Percentiles rank a stretch among this genome's conserved stretches.
Conservation (phyloP, 2,888 invertebrate genomes). For the Tribolium freemani region DNA sequence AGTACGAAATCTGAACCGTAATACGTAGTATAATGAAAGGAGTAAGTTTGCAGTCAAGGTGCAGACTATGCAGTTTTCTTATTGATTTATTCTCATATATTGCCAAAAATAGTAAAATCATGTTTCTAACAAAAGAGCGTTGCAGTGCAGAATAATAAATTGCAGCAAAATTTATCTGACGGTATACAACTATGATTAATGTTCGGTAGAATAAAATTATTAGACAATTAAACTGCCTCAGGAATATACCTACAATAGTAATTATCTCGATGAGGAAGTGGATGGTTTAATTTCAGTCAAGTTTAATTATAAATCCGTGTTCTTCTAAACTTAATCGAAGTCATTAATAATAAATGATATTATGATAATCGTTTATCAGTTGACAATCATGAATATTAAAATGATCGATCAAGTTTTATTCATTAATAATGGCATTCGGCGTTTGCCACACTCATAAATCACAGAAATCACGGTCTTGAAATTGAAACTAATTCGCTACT, state of each 20-base stretch:
- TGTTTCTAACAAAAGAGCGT: conserved; percentile 6
- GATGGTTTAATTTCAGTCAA: background rate
- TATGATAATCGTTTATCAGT: background rate
- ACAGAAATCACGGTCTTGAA: background rate
- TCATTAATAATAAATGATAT: background rate
- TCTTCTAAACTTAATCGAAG: background rate
- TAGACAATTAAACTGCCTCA: background rate
- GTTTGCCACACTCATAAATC: background rate
- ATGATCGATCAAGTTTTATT: background rate
- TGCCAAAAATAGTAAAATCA: background rate
- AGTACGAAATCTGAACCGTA: background rate
- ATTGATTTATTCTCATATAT: background rate
- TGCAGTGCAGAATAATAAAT: conserved; percentile 11
- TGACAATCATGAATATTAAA: background rate
- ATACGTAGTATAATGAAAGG: background rate
- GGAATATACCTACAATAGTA: background rate
- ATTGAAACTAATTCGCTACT: background rate
- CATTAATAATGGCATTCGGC: background rate
- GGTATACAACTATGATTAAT: background rate
- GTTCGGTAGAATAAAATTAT: conserved; percentile 4
- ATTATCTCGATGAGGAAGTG: background rate
- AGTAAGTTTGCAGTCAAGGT: background rate
- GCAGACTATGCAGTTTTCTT: background rate
- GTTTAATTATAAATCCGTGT: background rate
- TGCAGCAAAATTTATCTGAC: background rate